Base-by-base conservation (phyloP, 2,888 invertebrate genomes). In the Dione vanillae region DNA sequence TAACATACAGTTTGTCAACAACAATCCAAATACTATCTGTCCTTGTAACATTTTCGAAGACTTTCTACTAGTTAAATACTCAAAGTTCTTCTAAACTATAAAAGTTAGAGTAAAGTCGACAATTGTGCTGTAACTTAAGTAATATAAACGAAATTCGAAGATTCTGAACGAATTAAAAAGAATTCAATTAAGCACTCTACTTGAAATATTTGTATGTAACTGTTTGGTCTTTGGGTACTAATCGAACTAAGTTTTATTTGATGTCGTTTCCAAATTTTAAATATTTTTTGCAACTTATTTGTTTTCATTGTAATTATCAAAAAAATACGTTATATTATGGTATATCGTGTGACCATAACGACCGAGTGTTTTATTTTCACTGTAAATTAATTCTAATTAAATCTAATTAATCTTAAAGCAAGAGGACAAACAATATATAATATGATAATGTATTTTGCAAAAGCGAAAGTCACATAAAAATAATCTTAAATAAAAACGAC, bases 131-230 rank as follows among this genome's bases (percentile, higher is more conserved):
- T 16, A 19, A 41, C 14, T 43, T 59, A 43, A 59, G 20, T 14
- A 20, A 16, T 16, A 56, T n/a, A 56, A 37, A 1, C 37, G 10
- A 7, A n/a, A 37, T 58, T 58, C 41, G 58, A 20, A 19, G 14
- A 20, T 43, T 59, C 14, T 41, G n/a, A n/a, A n/a, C 19, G 41
- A 10, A 43, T 20, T 9, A 59, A 59, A 9, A 37, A 54, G 10
- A 43, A 59, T 41, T 59, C 59, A 59, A 59, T 59, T 59, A 59
- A 43, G 59, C 2, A 1, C 20, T 58, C 3, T 9, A 5, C 20
- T 37, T 59, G 20, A 20, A 59, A 59, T 59, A 59, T 43, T 43
- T 59, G 41, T 43, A 41, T 14, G 10, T n/a, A 10, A 20, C 41
- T 43, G 10, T 43, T 43, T 59, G 20, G 43, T 27, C 8, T 20